Percentiles rank a stretch among this genome's conserved stretches.
phyloP scores from a whole-genome alignment of 2,113 vertebrate species.

The Myocastor coypus region DNA sequence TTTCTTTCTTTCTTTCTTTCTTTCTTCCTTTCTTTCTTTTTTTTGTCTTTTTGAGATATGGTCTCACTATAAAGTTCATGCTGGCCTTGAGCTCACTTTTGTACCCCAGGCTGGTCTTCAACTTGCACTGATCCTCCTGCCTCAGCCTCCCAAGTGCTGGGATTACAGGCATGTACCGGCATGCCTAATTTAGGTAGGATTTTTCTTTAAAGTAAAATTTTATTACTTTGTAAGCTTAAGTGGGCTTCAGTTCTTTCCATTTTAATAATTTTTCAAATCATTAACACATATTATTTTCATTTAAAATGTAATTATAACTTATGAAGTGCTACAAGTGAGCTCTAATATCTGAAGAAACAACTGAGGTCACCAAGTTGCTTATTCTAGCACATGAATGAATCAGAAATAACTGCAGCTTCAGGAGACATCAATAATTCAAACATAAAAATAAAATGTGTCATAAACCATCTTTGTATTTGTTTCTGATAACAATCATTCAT shows the following conservation, averaged over 20 bases:
- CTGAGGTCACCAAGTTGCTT: neutral
- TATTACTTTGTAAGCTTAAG: neutral
- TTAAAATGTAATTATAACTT: neutral
- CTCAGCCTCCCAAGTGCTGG: too few relatives aligned
- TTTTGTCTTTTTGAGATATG: too few relatives aligned
- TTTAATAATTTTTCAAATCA: constrained; percentile 17
- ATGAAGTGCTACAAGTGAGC: neutral
- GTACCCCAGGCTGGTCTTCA: too few relatives aligned
- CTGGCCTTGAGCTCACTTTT: too few relatives aligned
- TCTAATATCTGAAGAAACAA: neutral
- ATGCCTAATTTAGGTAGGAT: too few relatives aligned
- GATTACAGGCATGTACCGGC: too few relatives aligned
- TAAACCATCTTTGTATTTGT: neutral
- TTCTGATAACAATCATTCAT: neutral
- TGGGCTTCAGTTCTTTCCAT: neutral
- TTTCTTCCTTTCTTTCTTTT: too few relatives aligned
- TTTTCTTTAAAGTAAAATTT: constrained; percentile 21
- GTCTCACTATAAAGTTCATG: too few relatives aligned
- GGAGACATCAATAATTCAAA: neutral
- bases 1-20: too few relatives aligned
- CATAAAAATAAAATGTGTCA: neutral
- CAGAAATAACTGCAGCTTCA: constrained; percentile 13
- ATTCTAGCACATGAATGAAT: neutral
- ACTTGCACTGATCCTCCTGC: too few relatives aligned
- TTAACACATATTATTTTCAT: neutral